phyloP scores from a whole-genome alignment of 92 coral and sea anemone species.

The Siderastrea siderea region DNA sequence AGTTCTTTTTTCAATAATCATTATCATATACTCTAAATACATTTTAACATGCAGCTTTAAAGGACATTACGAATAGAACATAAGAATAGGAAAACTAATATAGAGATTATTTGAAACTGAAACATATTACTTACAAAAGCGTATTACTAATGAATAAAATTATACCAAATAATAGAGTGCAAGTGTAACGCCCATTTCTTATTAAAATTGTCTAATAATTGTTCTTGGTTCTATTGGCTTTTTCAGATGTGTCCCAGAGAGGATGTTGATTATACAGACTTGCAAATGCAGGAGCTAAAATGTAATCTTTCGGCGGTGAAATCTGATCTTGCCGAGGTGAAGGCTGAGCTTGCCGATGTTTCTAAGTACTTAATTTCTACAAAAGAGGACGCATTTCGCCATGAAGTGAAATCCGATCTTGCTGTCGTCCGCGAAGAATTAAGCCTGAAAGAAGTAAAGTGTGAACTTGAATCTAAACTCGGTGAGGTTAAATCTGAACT shows the following conservation, averaged over 20 bases:
- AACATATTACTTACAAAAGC: too few relatives aligned
- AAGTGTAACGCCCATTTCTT: too few relatives aligned
- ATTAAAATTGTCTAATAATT: too few relatives aligned
- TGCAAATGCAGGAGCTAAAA: neutral
- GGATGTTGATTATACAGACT: constrained; percentile 4
- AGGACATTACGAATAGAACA: too few relatives aligned
- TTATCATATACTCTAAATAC: too few relatives aligned
- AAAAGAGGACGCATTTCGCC: neutral
- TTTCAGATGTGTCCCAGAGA: constrained; percentile 3
- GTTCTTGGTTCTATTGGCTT: neutral
- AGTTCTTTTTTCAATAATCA: too few relatives aligned
- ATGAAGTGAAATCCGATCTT: neutral
- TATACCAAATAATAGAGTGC: too few relatives aligned
- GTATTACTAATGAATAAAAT: too few relatives aligned
- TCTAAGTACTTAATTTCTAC: neutral
- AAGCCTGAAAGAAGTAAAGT: neutral
- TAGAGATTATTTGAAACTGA: too few relatives aligned
- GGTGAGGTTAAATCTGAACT: constrained; percentile 6
- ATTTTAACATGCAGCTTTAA: too few relatives aligned
- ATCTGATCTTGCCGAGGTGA: neutral
- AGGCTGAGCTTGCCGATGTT: neutral
- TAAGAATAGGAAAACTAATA: too few relatives aligned
- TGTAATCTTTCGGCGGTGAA: neutral
- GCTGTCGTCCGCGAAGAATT: neutral
- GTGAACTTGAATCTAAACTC: neutral